These are phyloP conservation scores for Agrotis clavis DNA, from an alignment of 2,888 invertebrate genomes.

Conservation along the genomic window DNA sequence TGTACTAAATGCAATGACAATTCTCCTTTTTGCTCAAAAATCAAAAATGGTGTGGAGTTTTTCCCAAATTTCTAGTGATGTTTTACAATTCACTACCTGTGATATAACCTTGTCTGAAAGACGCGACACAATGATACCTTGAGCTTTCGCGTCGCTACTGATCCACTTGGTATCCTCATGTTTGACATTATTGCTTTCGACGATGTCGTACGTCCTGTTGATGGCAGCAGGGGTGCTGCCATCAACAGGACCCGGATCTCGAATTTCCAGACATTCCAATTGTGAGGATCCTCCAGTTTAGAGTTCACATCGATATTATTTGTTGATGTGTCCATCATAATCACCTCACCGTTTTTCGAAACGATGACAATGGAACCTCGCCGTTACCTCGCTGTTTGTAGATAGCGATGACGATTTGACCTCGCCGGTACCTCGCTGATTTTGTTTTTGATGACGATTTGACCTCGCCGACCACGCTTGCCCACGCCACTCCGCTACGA, in stretches of 20 bases:
- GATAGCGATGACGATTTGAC: conserved; percentile 1
- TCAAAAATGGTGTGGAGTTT: no score
- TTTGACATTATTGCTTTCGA: background rate
- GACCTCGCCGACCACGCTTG: background rate
- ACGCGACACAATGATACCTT: background rate
- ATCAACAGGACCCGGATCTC: background rate
- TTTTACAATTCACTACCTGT: no score
- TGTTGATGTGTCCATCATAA: background rate
- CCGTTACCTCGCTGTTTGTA: background rate
- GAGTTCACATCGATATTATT: background rate
- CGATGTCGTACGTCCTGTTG: background rate
- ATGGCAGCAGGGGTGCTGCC: no score
- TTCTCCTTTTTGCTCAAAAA: no score
- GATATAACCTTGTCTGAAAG: background rate
- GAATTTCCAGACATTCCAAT: conserved; percentile 1
- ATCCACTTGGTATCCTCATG: background rate
- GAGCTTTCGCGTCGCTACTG: no score
- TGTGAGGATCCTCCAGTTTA: conserved; percentile 17
- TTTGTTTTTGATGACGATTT: background rate
- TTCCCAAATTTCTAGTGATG: no score
- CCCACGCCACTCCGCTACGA: background rate
- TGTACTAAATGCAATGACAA: no score
- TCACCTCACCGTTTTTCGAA: background rate
- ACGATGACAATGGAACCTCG: background rate
- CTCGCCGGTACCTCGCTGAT: conserved; percentile 2